phyloP scores from a whole-genome alignment of 1,140 invertebrate species.

The Trachymyrmex cornetzi region DNA sequence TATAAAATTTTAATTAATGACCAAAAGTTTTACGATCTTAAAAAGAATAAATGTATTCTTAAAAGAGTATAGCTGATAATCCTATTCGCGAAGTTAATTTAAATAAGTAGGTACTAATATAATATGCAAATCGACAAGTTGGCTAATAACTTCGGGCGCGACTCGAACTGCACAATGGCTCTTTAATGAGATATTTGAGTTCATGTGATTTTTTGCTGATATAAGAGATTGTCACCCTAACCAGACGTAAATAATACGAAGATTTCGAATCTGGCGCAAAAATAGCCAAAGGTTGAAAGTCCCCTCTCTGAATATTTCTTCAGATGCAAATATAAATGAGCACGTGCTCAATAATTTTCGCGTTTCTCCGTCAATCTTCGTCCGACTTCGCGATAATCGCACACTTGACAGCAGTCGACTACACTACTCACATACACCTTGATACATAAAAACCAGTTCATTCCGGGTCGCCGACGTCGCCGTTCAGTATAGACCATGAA shows the following conservation, averaged over 20 bases:
- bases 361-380: slow-evolving; percentile 55
- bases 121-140: neutral
- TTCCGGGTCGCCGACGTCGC: slow-evolving; percentile 62
- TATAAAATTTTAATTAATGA: too few species aligned
- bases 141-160: too few species aligned
- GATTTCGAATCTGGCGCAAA: slow-evolving; percentile 20
- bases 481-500: neutral
- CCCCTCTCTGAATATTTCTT: neutral
- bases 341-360: slow-evolving; percentile 60
- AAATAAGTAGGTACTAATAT: neutral
- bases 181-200: neutral
- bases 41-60: too few species aligned
- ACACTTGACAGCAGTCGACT: neutral
- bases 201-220: neutral
- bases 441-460: slow-evolving; percentile 69
- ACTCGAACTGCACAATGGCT: neutral
- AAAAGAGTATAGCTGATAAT: neutral
- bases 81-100: neutral
- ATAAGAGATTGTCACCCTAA: neutral
- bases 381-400: slow-evolving; percentile 37
- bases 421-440: slow-evolving; percentile 6
- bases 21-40: too few species aligned
- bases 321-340: slow-evolving; percentile 52
- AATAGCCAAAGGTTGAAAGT: slow-evolving; percentile 27
- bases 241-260: neutral